Evolutionary conservation across 2,113 vertebrate species (phyloP), one percentile per base, ranked within the genome.

Genomic region (Syngnathus scovelli): DNA sequence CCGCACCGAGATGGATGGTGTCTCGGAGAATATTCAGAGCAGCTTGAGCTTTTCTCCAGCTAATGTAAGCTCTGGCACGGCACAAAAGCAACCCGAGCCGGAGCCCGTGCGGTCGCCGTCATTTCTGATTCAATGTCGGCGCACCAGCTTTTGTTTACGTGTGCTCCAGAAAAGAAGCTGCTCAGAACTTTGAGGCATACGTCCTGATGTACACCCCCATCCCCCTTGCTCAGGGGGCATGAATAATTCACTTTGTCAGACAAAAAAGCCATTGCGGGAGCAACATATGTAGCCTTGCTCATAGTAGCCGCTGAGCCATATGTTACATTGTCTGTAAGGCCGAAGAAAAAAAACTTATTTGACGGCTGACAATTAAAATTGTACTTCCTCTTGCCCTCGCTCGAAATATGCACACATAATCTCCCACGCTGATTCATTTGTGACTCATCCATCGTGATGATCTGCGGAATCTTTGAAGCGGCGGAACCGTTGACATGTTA

Each of bases 91-190:
- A 72, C 76, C 84, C 89, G 83, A 92, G 89, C 92, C 85, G 75
- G 77, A 88, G 80, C 81, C 85, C 80, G 66, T 84, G 86, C 82
- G 79, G 86, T 92, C 88, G 85, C 90, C 81, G 84, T 86, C 88
- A 85, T 87, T 86, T 85, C 90, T 93, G 92, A 92, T 92, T 91
- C 90, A 92, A 90, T 88, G 78, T 88, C 88, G 71, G 78, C 86
- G 81, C 88, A 79, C 80, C 78, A 72, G 85, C 85, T 82, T 92
- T 90, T 94, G 92, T 94, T 93, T 93, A 93, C 78, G 75, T 80
- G 73, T 78, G 78, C 82, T 85, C 52, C 87, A 91, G 92, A 93
- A 93, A 90, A 91, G 92, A 90, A 90, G 86, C 91, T 87, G 89
- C 89, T 92, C 90, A 59, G 83, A 82, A 82, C 89, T 93, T 91